phyloP scores from a whole-genome alignment of 37 sponge, comb jelly and placozoan species.

The Hexactinellida sp. region DNA sequence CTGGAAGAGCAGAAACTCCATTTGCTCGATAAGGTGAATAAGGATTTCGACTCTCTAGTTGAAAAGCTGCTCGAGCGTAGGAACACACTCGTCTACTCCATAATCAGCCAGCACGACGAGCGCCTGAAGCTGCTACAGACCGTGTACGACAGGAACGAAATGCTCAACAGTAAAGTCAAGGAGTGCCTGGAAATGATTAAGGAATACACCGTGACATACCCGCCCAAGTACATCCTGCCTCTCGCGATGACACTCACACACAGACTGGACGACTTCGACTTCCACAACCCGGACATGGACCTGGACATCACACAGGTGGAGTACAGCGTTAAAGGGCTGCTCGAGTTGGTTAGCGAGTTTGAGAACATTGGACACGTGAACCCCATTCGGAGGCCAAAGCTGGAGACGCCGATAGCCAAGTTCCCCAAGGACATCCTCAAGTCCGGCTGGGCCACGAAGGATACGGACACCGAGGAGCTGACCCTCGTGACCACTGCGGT shows the following conservation, averaged over 20 bases:
- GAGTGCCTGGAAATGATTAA: not conserved
- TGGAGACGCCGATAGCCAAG: not conserved
- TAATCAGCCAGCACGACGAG: conserved; percentile 5
- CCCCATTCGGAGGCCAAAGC: not conserved
- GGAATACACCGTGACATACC: not conserved
- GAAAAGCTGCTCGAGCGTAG: not conserved
- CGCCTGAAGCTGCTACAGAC: not conserved
- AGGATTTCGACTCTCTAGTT: not conserved
- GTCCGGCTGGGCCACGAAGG: not conserved
- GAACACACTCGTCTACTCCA: not conserved
- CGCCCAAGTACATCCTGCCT: not conserved
- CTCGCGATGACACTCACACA: not conserved
- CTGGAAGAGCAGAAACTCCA: not conserved
- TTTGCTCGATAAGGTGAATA: not conserved
- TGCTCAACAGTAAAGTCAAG: not conserved
- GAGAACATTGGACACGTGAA: not conserved
- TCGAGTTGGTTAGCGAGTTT: not conserved
- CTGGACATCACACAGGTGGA: not conserved
- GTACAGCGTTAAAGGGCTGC: not conserved
- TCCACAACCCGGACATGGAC: not conserved
- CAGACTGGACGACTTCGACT: not conserved
- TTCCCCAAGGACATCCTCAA: not conserved
- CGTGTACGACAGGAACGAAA: not conserved
- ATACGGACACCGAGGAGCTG: not conserved
- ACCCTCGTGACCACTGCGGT: not conserved